Conservation (phyloP, 92 coral and sea anemone species). For the Pocillopora grandis region DNA sequence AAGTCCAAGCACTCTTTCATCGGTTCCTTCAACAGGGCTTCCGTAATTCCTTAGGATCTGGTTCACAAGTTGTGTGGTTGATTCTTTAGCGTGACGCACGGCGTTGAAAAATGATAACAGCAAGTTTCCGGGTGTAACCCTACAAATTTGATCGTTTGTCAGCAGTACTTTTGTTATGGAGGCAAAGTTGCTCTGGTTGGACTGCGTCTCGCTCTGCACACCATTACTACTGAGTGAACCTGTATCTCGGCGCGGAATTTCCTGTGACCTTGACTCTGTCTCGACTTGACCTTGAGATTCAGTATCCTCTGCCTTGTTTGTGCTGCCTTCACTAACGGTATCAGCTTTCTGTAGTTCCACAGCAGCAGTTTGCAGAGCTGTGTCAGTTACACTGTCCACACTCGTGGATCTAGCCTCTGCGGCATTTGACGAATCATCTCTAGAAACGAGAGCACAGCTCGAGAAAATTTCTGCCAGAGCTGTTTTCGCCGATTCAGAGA, state of each 20-base stretch:
- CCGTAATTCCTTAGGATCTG: conserved; percentile 70
- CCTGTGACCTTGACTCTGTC: conserved; percentile 1
- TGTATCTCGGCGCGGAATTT: background rate
- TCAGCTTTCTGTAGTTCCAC: background rate
- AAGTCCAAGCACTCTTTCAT: conserved; percentile 44
- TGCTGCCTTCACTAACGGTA: background rate
- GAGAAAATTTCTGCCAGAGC: conserved; percentile 77
- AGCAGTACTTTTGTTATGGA: conserved; percentile 18
- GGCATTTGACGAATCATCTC: background rate
- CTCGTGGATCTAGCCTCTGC: background rate
- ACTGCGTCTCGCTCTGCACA: background rate
- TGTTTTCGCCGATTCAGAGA: conserved; percentile 41
- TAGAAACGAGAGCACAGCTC: conserved; percentile 59
- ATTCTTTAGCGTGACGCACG: conserved; percentile 72
- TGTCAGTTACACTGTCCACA: background rate
- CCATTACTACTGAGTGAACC: background rate
- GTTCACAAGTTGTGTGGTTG: conserved; percentile 67
- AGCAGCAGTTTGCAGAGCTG: background rate
- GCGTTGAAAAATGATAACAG: conserved; percentile 70
- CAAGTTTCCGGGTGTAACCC: conserved; percentile 62
- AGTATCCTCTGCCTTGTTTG: background rate
- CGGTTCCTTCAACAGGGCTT: conserved; percentile 30
- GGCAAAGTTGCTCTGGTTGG: background rate
- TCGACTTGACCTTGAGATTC: background rate
- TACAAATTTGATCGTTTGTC: conserved; percentile 75